Base-by-base conservation (phyloP, 2,797 vertebrate species). In the Rhabdophis nuchalis region DNA sequence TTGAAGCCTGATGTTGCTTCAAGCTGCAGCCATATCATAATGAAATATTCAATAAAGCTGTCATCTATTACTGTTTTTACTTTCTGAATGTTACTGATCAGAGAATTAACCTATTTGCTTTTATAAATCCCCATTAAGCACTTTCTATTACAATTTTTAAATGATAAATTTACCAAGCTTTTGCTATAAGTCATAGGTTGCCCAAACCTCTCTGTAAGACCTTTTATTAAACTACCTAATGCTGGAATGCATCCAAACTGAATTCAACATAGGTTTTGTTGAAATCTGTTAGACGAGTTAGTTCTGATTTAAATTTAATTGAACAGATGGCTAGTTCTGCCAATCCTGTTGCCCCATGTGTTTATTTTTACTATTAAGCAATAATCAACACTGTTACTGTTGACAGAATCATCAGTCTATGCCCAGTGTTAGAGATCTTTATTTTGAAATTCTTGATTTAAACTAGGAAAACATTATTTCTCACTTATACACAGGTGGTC, bases 11-110 rank as follows among this genome's bases (percentile, higher is more conserved):
- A 50, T 1, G 12, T 94, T 95, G 95, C 95, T 93, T 96, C 77
- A 89, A 97, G 94, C 91, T 93, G 93, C 91, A 92, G 92, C 90
- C 94, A 93, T 91, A 91, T 93, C 90, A 87, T 0, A 0, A 87
- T 93, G 86, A 85, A 91, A 93, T 92, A 93, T 94, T 93, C 96
- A 95, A 92, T 96, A 95, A 95, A 94, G 93, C 93, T 96, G 95
- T 96, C 95, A 97, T 95, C 92, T 93, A 96, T 96, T 95, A 32
- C 61, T 87, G 2, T 94, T 95, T 53, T 32, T 68, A n/a, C 93
- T 94, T 32, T 88, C 54, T 93, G 92, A 94, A 90, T 91, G 85
- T 92, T 94, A 92, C 89, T 95, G 91, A 56, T 91, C 91, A 89
- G 1, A 91, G 93, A 93, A 36, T 92, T 93, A 94, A 91, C 93